Percentiles rank a stretch among this genome's conserved stretches.
These are phyloP conservation scores for Zaprionus lineosus DNA, from an alignment of 2,888 invertebrate genomes.

Conservation along the genomic window DNA sequence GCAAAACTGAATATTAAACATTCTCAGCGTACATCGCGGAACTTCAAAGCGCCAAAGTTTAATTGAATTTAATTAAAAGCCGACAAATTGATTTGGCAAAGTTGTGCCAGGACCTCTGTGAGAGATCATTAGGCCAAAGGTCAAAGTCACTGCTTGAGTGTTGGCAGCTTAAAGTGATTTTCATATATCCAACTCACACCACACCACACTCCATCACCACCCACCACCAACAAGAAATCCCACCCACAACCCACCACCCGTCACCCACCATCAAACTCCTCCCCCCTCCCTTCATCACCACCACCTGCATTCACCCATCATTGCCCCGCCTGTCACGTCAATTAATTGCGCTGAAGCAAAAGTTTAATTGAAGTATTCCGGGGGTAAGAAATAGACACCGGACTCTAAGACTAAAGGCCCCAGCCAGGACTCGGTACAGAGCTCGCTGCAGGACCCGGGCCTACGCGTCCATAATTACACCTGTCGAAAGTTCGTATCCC, in stretches of 20 bases:
- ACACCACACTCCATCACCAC: background rate
- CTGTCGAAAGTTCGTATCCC: conserved; percentile 59
- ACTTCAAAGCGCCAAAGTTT: conserved; percentile 55
- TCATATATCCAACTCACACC: background rate
- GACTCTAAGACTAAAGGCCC: conserved; percentile 2
- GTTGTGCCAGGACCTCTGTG: conserved; percentile 31
- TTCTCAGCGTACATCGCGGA: conserved; percentile 23
- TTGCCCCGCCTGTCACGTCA: too few species aligned
- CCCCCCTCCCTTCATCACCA: background rate
- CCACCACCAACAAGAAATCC: background rate
- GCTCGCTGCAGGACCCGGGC: too few species aligned
- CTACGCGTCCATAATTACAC: conserved; percentile 63
- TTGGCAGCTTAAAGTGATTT: conserved; percentile 12
- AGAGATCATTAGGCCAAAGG: conserved; percentile 42
- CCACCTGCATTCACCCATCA: conserved; percentile 1
- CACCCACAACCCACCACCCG: background rate
- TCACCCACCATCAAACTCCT: background rate
- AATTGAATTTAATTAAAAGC: conserved; percentile 74
- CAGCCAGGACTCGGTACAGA: too few species aligned
- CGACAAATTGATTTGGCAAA: conserved; percentile 67
- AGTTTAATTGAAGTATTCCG: conserved; percentile 71
- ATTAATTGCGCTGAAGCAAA: conserved; percentile 69
- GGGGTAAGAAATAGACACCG: conserved; percentile 29
- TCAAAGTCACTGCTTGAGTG: conserved; percentile 43
- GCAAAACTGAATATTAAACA: conserved; percentile 38